phyloP scores from a whole-genome alignment of 2,888 invertebrate species.

The Lobophora halterata region DNA sequence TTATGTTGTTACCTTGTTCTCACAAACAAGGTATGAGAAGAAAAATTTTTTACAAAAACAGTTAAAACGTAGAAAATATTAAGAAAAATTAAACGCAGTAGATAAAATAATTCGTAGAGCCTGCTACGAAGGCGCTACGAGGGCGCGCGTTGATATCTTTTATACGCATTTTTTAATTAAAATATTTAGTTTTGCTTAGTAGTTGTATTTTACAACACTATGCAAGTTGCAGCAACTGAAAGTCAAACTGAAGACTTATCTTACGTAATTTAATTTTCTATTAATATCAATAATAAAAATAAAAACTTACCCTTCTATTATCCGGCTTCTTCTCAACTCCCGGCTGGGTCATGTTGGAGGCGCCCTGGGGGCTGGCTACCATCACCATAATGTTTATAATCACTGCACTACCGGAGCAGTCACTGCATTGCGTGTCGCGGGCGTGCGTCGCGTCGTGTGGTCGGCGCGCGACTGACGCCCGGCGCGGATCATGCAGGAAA shows the following conservation, averaged over 20 bases:
- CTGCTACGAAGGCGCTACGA: conserved; percentile 19
- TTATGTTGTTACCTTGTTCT: too few species aligned
- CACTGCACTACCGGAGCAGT: conserved; percentile 33
- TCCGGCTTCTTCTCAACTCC: conserved; percentile 57
- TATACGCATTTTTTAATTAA: conserved; percentile 4
- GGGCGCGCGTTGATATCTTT: conserved; percentile 50
- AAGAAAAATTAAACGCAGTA: too few species aligned
- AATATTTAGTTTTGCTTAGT: too few species aligned
- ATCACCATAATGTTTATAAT: conserved; percentile 59
- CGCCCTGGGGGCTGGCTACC: conserved; percentile 57
- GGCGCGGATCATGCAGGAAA: conserved; percentile 25
- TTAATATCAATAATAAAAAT: conserved; percentile 8
- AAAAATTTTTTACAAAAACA: too few species aligned
- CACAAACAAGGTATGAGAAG: too few species aligned
- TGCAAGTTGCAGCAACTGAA: conserved; percentile 27
- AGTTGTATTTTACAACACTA: background rate
- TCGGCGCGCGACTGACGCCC: conserved; percentile 68
- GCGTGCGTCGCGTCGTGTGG: conserved; percentile 45
- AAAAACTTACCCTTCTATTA: conserved; percentile 66
- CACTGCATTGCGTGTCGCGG: conserved; percentile 40
- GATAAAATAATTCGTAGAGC: conserved; percentile 10
- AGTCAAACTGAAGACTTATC: too few species aligned
- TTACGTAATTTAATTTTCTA: conserved; percentile 6
- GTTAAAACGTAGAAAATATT: too few species aligned
- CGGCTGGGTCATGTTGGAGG: conserved; percentile 53